Percentiles rank a stretch among this genome's conserved stretches.
Evolutionary conservation across 2,797 vertebrate genomes (phyloP).

Genomic region (Malurus leucopterus): DNA sequence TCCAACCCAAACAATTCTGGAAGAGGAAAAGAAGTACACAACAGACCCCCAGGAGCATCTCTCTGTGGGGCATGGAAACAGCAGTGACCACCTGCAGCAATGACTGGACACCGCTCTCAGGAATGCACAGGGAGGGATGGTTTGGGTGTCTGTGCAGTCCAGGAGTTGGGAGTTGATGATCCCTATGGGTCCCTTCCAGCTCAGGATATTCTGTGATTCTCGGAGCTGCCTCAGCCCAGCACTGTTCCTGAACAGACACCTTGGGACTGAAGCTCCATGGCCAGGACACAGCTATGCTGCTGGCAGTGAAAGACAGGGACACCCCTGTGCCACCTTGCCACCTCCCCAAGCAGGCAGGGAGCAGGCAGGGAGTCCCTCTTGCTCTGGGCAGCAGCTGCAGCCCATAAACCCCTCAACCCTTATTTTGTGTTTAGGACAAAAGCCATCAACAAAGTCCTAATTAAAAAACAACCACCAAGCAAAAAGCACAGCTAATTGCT

Average conservation of each 20-base stretch:
- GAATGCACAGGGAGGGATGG: not conserved
- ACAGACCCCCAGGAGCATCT: not conserved
- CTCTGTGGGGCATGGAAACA: not conserved
- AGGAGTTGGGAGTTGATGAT: not conserved
- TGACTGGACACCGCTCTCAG: fast-evolving
- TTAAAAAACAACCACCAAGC: conserved; percentile 44
- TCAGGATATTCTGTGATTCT: not conserved
- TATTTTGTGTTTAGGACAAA: conserved; percentile 25
- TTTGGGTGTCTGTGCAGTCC: not conserved
- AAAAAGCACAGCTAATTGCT: conserved; percentile 58
- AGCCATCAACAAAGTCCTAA: conserved; percentile 40
- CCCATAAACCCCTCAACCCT: not conserved
- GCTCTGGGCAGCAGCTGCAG: not conserved
- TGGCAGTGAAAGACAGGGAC: not conserved
- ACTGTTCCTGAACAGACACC: not conserved
- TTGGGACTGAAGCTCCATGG: not conserved
- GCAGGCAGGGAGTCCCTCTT: not conserved
- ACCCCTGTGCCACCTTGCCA: not conserved
- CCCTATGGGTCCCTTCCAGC: not conserved
- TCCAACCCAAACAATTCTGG: not conserved
- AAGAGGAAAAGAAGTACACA: not conserved
- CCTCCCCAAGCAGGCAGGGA: not conserved
- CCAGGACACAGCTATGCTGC: not conserved
- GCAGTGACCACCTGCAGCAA: not conserved
- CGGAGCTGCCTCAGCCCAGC: not conserved